Evolutionary conservation across 2,797 vertebrate genomes (phyloP).

Genomic region (Gymnocypris eckloni): DNA sequence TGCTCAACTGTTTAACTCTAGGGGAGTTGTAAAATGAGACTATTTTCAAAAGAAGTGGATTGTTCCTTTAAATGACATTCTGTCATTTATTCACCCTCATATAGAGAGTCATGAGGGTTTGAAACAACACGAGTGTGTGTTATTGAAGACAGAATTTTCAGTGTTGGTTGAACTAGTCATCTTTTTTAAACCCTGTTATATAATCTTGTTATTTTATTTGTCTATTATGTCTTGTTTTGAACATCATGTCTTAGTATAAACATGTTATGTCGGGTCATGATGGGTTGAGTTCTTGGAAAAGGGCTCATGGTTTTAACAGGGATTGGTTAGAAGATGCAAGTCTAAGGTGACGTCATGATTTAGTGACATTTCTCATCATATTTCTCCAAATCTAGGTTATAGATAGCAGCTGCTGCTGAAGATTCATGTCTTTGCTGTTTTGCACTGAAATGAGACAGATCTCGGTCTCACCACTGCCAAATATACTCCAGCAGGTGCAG

Average conservation of each 20-base stretch:
- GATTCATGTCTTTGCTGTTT: constrained; percentile 4
- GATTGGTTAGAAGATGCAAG: background rate
- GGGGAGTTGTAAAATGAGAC: no score
- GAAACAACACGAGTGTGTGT: no score
- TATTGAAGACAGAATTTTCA: background rate
- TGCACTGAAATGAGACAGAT: constrained; percentile 3
- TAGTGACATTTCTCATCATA: background rate
- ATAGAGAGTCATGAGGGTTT: background rate
- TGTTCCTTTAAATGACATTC: background rate
- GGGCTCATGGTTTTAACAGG: background rate
- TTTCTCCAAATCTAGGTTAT: constrained; percentile 38
- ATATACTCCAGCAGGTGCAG: constrained; percentile 43
- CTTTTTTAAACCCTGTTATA: background rate
- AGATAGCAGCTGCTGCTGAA: constrained; percentile 4
- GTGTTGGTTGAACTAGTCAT: background rate
- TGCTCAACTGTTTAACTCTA: no score
- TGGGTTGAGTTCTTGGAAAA: constrained; percentile 12
- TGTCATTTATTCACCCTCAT: background rate
- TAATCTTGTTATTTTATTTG: constrained; percentile 6
- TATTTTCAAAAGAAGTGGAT: no score
- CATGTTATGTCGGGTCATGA: constrained; percentile 6
- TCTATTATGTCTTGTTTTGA: constrained; percentile 3
- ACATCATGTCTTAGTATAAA: background rate
- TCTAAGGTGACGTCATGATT: background rate
- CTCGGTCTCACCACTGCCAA: background rate